Base-by-base conservation (phyloP, 2,797 vertebrate species). In the Nannoperca obscura region DNA sequence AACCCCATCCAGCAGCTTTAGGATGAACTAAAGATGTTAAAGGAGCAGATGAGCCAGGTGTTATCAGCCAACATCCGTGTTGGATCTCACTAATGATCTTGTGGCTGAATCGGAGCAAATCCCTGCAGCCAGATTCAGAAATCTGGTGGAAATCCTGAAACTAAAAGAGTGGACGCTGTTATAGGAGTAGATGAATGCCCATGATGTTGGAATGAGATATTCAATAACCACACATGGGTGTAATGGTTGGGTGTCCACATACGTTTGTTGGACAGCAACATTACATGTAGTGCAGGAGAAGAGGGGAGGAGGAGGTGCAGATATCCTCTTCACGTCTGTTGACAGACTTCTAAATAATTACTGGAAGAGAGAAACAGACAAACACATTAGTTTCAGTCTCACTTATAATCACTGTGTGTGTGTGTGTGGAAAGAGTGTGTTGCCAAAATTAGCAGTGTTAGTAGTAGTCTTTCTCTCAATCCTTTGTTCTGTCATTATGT, bases 331-430 rank as follows among this genome's bases (percentile, higher is more conserved):
- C 42, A 19, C 12, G 3, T 59, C 52, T 64, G 80, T 70, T 83
- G 85, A 87, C 79, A 82, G 65, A 76, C 75, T 70, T 76, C 22
- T 84, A 78, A 86, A 84, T 86, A 79, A 81, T 90, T 82, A 72
- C 68, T 78, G 72, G 62, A 84, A 78, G 64, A 74, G 22, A 65
- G 64, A 78, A 82, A 81, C 74, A 77, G 58, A 76, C 66, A 83
- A 89, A 83, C 78, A 75, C 86, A 79, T 87, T 78, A 81, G 76
- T 86, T 87, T 85, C 83, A 87, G 74, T 85, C 73, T 82, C 72
- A 72, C 80, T 84, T 76, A 76, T 74, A 75, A 76, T 78, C 70
- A 79, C 20, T n/a, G 4, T 64, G 53, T 75, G 60, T 32, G 44
- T 76, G 50, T 50, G 38, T 74, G 53, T 65, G 7, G 46, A 49